These are phyloP conservation scores for Tenthredo notha DNA, from an alignment of 2,888 invertebrate species.

Conservation along the genomic window DNA sequence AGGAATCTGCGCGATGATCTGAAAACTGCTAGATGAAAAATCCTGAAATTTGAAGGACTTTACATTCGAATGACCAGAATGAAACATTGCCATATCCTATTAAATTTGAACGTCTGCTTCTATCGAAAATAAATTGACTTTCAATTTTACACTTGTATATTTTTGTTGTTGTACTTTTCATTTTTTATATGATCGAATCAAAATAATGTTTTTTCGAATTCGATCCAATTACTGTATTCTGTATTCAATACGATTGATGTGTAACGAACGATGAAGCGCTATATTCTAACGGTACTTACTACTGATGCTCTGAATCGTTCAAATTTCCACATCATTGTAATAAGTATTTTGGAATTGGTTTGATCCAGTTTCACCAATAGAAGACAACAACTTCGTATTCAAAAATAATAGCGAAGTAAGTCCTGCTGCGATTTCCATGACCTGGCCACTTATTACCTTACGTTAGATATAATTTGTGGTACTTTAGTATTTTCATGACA, in stretches of 20 bases:
- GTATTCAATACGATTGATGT: neutral
- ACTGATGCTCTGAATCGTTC: neutral
- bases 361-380: neutral
- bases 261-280: neutral
- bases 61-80: too few relatives aligned
- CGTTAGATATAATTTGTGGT: neutral
- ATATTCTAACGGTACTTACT: neutral
- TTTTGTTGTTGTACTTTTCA: too few relatives aligned
- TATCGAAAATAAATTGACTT: too few relatives aligned
- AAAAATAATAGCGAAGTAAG: neutral
- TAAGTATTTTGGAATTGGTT: neutral
- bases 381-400: neutral
- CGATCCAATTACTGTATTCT: too few relatives aligned
- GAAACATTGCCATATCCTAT: too few relatives aligned
- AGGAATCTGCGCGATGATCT: too few relatives aligned
- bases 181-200: too few relatives aligned
- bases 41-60: too few relatives aligned
- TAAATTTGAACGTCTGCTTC: too few relatives aligned
- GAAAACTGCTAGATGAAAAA: too few relatives aligned
- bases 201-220: too few relatives aligned
- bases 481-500: neutral
- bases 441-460: neutral
- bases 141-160: too few relatives aligned
- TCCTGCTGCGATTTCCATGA: neutral
- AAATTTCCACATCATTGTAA: neutral